A percentile compares a stretch with the other conserved stretches of the same genome.
phyloP scores from a whole-genome alignment of 2,888 invertebrate genomes.

The Metalampra italica region DNA sequence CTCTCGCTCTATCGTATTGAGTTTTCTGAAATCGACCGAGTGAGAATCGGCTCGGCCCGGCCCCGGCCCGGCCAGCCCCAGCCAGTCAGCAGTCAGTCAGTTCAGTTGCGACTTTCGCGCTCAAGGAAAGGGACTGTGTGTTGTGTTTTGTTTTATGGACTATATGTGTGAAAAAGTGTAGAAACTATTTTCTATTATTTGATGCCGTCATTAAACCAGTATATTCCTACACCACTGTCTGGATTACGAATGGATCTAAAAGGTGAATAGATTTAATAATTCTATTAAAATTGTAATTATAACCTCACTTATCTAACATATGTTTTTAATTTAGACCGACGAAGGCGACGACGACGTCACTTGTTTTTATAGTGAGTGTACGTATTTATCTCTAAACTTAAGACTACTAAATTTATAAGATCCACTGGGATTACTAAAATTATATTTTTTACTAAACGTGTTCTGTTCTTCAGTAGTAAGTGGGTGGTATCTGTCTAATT shows the following conservation, averaged over 20 bases:
- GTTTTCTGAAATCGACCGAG: neutral
- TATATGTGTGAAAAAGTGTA: slow-evolving; percentile 6
- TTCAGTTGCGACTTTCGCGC: slow-evolving; percentile 11
- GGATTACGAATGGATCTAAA: slow-evolving; percentile 60
- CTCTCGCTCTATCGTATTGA: neutral
- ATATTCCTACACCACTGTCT: slow-evolving; percentile 14
- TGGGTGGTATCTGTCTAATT: no score
- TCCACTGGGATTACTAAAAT: no score
- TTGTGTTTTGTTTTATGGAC: slow-evolving; percentile 1
- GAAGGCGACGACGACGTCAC: slow-evolving; percentile 30
- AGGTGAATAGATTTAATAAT: slow-evolving; percentile 40
- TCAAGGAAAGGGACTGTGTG: slow-evolving; percentile 10
- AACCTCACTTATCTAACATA: slow-evolving; percentile 47
- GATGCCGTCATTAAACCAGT: neutral
- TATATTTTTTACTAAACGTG: no score
- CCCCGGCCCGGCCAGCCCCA: no score
- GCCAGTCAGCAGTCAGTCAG: neutral
- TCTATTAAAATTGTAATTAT: slow-evolving; percentile 32
- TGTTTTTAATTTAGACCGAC: slow-evolving; percentile 50
- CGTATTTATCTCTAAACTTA: no score
- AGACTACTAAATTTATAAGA: no score
- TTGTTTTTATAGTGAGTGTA: slow-evolving; percentile 23
- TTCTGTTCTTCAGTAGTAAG: no score
- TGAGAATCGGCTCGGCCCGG: neutral
- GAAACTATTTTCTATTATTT: slow-evolving; percentile 1